These are phyloP conservation scores for Epinephelus moara DNA, from an alignment of 2,113 vertebrate genomes.

Conservation along the genomic window DNA sequence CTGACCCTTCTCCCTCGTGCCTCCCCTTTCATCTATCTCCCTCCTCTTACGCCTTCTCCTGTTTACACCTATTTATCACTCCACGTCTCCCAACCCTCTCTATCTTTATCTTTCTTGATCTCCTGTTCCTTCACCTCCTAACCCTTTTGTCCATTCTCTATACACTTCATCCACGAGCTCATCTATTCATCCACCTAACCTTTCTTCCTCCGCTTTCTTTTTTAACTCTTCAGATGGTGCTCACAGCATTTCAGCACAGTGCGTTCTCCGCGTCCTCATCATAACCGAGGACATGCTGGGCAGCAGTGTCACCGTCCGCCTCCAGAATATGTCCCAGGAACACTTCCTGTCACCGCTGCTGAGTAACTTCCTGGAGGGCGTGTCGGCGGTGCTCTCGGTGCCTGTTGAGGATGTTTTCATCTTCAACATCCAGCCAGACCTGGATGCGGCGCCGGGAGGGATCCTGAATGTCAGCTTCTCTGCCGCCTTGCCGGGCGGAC, in stretches of 20 bases:
- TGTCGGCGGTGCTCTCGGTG: slow-evolving; percentile 92
- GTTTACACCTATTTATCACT: slow-evolving; percentile 6
- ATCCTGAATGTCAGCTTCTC: slow-evolving; percentile 98
- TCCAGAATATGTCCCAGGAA: slow-evolving; percentile 99
- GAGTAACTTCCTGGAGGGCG: slow-evolving; percentile 93
- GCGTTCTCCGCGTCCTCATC: slow-evolving; percentile 93
- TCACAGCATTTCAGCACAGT: slow-evolving; percentile 95
- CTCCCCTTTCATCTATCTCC: slow-evolving; percentile 6
- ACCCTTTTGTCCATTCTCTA: background rate
- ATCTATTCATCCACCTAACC: background rate
- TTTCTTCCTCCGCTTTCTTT: background rate
- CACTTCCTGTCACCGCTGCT: slow-evolving; percentile 95
- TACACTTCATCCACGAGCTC: background rate
- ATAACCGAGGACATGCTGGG: slow-evolving; percentile 98
- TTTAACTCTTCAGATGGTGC: slow-evolving; percentile 88
- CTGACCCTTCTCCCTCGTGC: background rate
- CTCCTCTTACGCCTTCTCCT: background rate
- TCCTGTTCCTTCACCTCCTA: background rate
- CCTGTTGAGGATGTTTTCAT: slow-evolving; percentile 96
- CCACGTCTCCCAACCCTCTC: background rate
- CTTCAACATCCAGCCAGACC: slow-evolving; percentile 98
- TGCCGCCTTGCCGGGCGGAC: slow-evolving; percentile 88
- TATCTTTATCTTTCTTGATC: background rate
- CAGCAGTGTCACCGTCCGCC: slow-evolving; percentile 96
- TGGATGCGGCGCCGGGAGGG: slow-evolving; percentile 87